Evolutionary conservation across 2,113 vertebrate species (phyloP).

Genomic region (Pachycephala philippinensis): DNA sequence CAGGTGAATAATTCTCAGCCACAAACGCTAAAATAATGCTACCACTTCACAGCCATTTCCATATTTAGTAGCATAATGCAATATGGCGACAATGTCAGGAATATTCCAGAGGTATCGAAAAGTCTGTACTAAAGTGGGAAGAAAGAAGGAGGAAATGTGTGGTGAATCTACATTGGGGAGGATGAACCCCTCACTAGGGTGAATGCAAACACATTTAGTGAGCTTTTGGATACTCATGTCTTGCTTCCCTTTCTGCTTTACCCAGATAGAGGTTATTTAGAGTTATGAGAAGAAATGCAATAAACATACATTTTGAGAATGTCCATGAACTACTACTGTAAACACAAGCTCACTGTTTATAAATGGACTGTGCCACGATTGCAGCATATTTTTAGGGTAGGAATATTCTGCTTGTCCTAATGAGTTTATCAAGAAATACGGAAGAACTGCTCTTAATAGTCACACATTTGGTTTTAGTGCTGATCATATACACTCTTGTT

Average conservation of each 20-base stretch:
- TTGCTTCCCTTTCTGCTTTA: background rate
- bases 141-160: background rate
- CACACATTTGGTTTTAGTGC: background rate
- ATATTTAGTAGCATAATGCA: background rate
- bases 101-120: background rate
- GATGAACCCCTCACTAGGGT: background rate
- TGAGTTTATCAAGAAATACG: background rate
- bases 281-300: background rate
- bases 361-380: background rate
- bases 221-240: background rate
- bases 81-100: background rate
- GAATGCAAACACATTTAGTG: background rate
- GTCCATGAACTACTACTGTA: background rate
- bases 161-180: background rate
- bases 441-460: background rate
- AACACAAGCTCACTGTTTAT: background rate
- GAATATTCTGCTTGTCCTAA: background rate
- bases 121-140: background rate
- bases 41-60: background rate
- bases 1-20: background rate
- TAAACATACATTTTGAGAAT: background rate
- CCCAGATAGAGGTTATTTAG: background rate
- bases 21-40: background rate
- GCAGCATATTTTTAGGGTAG: background rate
- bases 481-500: background rate